Base-by-base conservation (phyloP, 2,888 invertebrate genomes). In the Sarcophaga subvicina region DNA sequence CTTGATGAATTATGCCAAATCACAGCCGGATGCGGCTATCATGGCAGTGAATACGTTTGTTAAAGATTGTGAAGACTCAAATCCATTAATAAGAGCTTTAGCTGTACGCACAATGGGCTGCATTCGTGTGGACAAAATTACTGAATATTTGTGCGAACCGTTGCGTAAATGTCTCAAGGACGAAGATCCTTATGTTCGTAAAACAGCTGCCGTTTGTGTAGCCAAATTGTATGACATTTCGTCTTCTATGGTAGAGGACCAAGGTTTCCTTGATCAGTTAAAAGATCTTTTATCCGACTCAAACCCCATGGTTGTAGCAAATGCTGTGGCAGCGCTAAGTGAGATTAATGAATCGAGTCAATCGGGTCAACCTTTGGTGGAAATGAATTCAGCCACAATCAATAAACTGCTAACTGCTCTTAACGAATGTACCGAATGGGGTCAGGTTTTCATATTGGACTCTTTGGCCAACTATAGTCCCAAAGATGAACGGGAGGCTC, bases 1-100 rank as follows among this genome's bases (percentile, higher is more conserved):
- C 93, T 94, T 99, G 90, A 99, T 99, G 99, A 99, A 99, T 94
- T 99, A 99, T 94, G 99, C 99, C 79, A 99, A 99, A 94, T 99
- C 98, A 78, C 99, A 99, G 94, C 99, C 99, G 0, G 99, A 99
- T 93, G 98, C 99, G 98, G 99, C 99, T 80, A 99, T 99, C 87
- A 99, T 99, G 99, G 99, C 99, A 14, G 99, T 99, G 83, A 99
- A 99, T 94, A 99, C 99, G 10, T 99, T 99, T 94, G 99, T 99
- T 89, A 99, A 99, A 98, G 99, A 99, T 94, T 99, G 99, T 94
- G 99, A 99, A 95, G 99, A 99, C 94, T 98, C 99, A 14, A 99
- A 99, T 95, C 99, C 99, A 49, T 94, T 99, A 92, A 99, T 99
- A 92, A 96, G 99, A 89, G 99, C 99, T 2, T 94, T 99, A 91